These are phyloP conservation scores for Petrocephalus sullivani DNA, from an alignment of 2,797 vertebrate genomes.

Conservation along the genomic window DNA sequence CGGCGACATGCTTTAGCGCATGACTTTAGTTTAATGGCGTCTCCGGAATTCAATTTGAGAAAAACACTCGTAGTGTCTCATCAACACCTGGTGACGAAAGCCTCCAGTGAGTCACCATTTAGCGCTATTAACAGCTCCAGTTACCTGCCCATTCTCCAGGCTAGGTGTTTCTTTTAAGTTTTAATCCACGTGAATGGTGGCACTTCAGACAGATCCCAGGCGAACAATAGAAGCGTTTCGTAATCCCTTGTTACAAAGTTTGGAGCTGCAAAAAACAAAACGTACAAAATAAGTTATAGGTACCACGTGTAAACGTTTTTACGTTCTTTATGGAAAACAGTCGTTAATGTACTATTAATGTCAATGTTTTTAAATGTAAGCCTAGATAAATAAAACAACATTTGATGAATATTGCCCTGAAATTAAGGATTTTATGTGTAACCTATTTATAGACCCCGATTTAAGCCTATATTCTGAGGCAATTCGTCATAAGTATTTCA, in stretches of 20 bases:
- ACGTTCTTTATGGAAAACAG: background rate
- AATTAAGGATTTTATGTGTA: background rate
- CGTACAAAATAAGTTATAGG: background rate
- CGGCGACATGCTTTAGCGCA: background rate
- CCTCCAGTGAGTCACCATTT: constrained; percentile 5
- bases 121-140: constrained; percentile 10
- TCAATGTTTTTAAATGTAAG: background rate
- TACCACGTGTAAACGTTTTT: background rate
- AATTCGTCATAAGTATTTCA: background rate
- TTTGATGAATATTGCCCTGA: background rate
- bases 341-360: background rate
- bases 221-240: background rate
- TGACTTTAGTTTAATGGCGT: background rate
- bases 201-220: background rate
- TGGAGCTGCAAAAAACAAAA: background rate
- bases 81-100: background rate
- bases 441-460: background rate
- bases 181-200: constrained; percentile 2
- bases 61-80: background rate
- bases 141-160: background rate
- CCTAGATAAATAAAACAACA: background rate
- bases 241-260: background rate
- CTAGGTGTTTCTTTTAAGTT: constrained; percentile 22
- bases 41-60: background rate
- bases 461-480: background rate